These are phyloP conservation scores for Oenanthe oenanthe DNA, from an alignment of 2,113 vertebrate genomes.

Conservation along the genomic window DNA sequence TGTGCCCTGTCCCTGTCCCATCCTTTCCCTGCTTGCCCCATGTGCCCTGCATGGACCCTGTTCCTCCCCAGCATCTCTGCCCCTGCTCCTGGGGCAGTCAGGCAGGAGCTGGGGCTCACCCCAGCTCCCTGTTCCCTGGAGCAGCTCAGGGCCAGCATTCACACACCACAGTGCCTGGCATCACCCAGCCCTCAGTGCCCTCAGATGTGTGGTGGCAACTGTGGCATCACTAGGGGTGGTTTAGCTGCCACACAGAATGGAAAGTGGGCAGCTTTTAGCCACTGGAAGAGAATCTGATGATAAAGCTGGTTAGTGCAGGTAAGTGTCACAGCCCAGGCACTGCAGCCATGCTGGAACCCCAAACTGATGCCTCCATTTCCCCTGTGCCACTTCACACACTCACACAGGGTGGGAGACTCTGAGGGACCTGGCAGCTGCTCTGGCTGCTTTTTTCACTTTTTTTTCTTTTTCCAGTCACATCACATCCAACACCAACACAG, in stretches of 20 bases:
- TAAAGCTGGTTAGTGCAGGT: not conserved
- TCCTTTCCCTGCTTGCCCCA: too few relatives aligned
- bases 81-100: not conserved
- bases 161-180: not conserved
- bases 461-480: not conserved
- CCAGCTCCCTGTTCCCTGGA: accelerated
- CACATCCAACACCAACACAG: not conserved
- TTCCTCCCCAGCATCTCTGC: not conserved
- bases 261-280: not conserved
- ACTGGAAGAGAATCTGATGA: not conserved
- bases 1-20: not conserved
- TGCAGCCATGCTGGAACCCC: accelerated
- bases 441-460: not conserved
- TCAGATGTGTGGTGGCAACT: not conserved
- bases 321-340: accelerated
- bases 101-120: not conserved
- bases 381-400: not conserved
- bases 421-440: not conserved
- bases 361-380: not conserved
- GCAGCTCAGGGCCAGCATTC: not conserved
- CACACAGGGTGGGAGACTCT: accelerated
- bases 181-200: accelerated
- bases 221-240: not conserved
- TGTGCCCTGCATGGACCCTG: not conserved
- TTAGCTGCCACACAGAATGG: not conserved